A percentile compares a stretch with the other conserved stretches of the same genome.
Evolutionary conservation across 2,888 invertebrate genomes (phyloP).

Genomic region (Drosophila paracracens): DNA sequence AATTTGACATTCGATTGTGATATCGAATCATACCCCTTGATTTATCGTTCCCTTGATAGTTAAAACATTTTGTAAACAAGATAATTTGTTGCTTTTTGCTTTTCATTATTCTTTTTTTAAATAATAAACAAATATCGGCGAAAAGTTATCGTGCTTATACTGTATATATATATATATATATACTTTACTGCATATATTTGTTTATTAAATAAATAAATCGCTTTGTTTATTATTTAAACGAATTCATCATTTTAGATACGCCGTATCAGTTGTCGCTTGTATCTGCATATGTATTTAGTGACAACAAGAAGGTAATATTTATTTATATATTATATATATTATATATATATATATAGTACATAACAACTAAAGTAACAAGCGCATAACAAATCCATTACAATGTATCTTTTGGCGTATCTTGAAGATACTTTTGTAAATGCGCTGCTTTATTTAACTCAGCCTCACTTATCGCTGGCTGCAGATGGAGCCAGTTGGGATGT

Average conservation of each 20-base stretch:
- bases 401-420: constrained; percentile 23
- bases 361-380: neutral
- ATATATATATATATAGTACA: too few species aligned
- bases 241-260: constrained; percentile 15
- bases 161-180: too few species aligned
- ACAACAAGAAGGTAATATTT: neutral
- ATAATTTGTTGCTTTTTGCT: neutral
- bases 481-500: constrained; percentile 35
- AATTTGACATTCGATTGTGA: constrained; percentile 51
- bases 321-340: neutral
- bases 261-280: constrained; percentile 1
- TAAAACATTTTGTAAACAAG: constrained; percentile 34
- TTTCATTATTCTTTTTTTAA: neutral
- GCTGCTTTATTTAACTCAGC: constrained; percentile 31
- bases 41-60: constrained; percentile 50
- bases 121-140: constrained; percentile 5
- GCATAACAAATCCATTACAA: neutral
- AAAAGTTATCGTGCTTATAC: neutral
- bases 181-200: neutral
- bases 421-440: constrained; percentile 55
- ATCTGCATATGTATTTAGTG: neutral
- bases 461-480: constrained; percentile 38
- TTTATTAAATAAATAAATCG: constrained; percentile 8
- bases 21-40: constrained; percentile 30
- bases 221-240: constrained; percentile 8